These are phyloP conservation scores for Piaya cayana DNA, from an alignment of 2,113 vertebrate species.

Conservation along the genomic window DNA sequence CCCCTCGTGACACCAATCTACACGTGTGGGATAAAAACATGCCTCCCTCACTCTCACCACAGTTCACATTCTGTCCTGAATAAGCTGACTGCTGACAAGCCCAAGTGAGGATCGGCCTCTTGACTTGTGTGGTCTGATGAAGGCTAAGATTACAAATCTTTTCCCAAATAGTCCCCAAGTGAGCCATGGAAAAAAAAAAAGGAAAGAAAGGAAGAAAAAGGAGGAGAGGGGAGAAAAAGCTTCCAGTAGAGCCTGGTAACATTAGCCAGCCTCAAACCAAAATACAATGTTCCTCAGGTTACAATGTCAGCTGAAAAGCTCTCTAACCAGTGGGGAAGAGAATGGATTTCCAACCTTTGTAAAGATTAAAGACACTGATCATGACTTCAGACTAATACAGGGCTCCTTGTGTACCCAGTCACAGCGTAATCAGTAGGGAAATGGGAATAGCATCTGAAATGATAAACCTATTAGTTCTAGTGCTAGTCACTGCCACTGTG, in stretches of 20 bases:
- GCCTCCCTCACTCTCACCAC: not conserved
- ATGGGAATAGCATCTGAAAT: not conserved
- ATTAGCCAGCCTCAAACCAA: slow-evolving; percentile 41
- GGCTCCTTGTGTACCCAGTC: not conserved
- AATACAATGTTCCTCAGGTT: slow-evolving; percentile 59
- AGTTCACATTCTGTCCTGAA: slow-evolving; percentile 22
- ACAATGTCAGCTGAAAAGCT: slow-evolving; percentile 42
- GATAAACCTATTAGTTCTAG: not conserved
- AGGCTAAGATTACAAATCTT: slow-evolving; percentile 61
- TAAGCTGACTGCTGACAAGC: slow-evolving; percentile 53
- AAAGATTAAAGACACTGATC: slow-evolving; percentile 8
- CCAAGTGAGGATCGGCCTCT: slow-evolving; percentile 46
- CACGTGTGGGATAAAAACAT: slow-evolving; percentile 50
- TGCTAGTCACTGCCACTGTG: not conserved
- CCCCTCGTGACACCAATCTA: slow-evolving; percentile 10
- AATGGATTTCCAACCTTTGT: slow-evolving; percentile 15
- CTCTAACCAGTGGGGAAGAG: not conserved
- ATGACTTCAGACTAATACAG: not conserved
- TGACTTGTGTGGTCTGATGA: slow-evolving; percentile 65
- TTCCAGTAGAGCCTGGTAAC: slow-evolving; percentile 41
- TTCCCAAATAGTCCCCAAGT: slow-evolving; percentile 31
- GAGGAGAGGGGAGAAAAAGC: not conserved
- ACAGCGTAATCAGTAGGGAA: not conserved
- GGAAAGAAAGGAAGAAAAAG: not conserved
- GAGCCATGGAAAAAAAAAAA: not conserved